Evolutionary conservation across 2,888 invertebrate species (phyloP), one percentile per base, ranked within the genome.

Genomic region (Drymonia ruficornis): DNA sequence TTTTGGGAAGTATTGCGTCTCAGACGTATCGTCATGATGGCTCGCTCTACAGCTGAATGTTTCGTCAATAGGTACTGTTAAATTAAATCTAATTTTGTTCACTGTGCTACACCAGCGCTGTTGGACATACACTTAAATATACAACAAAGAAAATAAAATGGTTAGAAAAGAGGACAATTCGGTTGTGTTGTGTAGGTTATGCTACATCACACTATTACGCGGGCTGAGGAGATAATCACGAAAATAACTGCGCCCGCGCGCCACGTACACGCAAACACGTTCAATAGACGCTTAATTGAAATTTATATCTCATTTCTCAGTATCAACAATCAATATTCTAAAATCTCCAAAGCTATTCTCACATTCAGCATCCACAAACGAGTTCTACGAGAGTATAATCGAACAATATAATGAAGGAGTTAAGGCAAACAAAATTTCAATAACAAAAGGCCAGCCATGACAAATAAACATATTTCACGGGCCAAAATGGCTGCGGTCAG

Each of bases 381-480:
- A 84, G 91, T 91, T 91, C 82, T 81, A 81, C 79, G 78, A 72
- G 76, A 84, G 87, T 85, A 91, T 89, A 91, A 89, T 89, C 91
- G 89, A 89, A 92, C 89, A 92, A 91, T 91, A 90, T 91, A 89
- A 90, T 90, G 89, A 89, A 91, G 89, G 91, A 90, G 91, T 89
- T 84, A 91, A 91, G 89, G 89, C 90, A 92, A 92, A 92, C 90
- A 91, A 84, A 84, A 92, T 92, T 92, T 91, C 87, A 91, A 92
- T 92, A 91, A 92, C 92, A 92, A 91, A n/a, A 91, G 83, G 86
- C 81, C 83, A 85, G 80, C 86, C 86, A 89, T 86, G 90, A 91
- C 92, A 91, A 92, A 92, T 92, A 92, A 92, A 91, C 91, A 92
- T 92, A 91, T 92, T 91, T 92, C 91, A 91, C 86, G 87, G 88